phyloP scores from a whole-genome alignment of 2,797 vertebrate species.

The Chiroxiphia lanceolata region DNA sequence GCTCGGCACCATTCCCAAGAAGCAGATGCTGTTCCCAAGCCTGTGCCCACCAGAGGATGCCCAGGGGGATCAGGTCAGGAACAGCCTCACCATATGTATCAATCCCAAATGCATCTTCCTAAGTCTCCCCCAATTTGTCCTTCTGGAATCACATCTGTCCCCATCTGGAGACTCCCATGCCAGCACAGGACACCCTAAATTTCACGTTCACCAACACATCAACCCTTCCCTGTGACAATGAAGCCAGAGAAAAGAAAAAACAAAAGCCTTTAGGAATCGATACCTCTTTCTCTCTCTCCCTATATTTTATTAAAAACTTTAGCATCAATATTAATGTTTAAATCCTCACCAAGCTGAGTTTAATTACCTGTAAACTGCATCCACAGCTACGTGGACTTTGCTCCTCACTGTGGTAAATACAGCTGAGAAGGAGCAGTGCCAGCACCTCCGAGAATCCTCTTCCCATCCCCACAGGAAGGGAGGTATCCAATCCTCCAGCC shows the following conservation, averaged over 20 bases:
- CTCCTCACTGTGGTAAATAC: neutral
- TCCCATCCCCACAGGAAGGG: fast-evolving
- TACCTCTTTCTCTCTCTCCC: conserved; percentile 39
- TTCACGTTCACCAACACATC: neutral
- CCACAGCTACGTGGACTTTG: neutral
- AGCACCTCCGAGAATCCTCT: neutral
- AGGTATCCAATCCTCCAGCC: fast-evolving
- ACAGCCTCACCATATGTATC: fast-evolving
- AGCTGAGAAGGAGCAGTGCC: neutral
- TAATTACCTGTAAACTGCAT: conserved; percentile 63
- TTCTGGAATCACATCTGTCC: neutral
- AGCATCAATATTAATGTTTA: conserved; percentile 62
- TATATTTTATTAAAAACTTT: conserved; percentile 69
- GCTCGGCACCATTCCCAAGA: neutral
- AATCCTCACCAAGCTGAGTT: conserved; percentile 51
- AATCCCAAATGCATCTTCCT: neutral
- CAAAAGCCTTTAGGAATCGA: conserved; percentile 22
- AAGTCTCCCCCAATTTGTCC: neutral
- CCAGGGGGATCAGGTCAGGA: neutral
- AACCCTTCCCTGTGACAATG: neutral
- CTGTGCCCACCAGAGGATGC: neutral
- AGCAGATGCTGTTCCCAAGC: neutral
- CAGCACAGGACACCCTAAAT: neutral
- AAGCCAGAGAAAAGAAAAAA: neutral
- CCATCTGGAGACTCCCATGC: neutral